These are phyloP conservation scores for Catostylus mosaicus DNA, from an alignment of 30 jellyfish, hydroid and myxozoan species.

Conservation along the genomic window DNA sequence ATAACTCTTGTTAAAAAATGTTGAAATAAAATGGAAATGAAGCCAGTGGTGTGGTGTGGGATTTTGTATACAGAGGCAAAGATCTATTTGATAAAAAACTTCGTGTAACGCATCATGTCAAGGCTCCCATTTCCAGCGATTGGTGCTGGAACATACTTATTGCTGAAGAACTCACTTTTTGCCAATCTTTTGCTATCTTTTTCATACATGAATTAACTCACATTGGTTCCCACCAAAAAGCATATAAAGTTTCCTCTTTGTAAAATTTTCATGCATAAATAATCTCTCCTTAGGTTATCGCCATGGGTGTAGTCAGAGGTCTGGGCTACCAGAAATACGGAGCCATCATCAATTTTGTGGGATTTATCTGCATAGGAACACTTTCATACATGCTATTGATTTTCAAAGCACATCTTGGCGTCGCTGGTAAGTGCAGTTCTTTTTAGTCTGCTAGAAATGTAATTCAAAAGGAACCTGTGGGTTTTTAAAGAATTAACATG, in stretches of 20 bases:
- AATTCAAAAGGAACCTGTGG: too few species aligned
- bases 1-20: too few species aligned
- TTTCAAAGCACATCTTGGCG: constrained; percentile 44
- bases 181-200: background rate
- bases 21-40: too few species aligned
- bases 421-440: constrained; percentile 18
- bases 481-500: too few species aligned
- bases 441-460: too few species aligned
- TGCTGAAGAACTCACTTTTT: too few species aligned
- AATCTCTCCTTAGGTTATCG: constrained; percentile 11
- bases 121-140: background rate
- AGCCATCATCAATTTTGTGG: constrained; percentile 43
- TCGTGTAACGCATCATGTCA: background rate
- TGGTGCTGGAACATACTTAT: background rate
- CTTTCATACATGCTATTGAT: constrained; percentile 15
- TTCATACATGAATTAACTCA: background rate
- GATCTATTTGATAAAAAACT: too few species aligned
- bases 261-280: background rate
- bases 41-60: too few species aligned
- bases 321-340: constrained; percentile 63
- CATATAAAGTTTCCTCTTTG: background rate
- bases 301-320: constrained; percentile 57
- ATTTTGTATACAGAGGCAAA: too few species aligned
- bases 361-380: constrained; percentile 40
- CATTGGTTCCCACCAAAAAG: background rate